Evolutionary conservation across 2,113 vertebrate genomes (phyloP).

Genomic region (Agelaius phoeniceus): DNA sequence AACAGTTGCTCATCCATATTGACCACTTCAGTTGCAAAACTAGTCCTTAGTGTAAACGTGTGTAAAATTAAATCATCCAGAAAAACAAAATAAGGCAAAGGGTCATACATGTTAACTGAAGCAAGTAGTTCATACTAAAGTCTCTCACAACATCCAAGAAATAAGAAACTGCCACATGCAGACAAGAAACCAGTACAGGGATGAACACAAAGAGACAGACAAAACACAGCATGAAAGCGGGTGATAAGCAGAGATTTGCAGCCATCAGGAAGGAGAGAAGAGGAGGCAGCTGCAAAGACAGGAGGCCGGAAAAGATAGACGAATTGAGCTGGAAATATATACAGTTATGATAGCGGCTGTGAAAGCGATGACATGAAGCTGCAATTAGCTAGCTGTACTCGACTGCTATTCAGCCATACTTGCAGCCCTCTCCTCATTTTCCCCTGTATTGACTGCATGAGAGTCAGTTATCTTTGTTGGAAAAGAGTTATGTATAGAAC

Average conservation of each 20-base stretch:
- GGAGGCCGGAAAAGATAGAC: conserved; percentile 59
- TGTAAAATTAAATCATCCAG: conserved; percentile 68
- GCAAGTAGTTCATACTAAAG: conserved; percentile 17
- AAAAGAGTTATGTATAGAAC: not conserved
- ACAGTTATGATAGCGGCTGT: conserved; percentile 5
- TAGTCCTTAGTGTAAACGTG: conserved; percentile 52
- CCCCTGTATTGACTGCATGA: not conserved
- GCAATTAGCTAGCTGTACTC: conserved; percentile 36
- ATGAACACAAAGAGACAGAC: conserved; percentile 65
- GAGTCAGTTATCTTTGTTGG: not conserved
- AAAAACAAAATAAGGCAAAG: conserved; percentile 67
- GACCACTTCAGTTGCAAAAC: conserved; percentile 59
- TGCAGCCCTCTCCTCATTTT: conserved; percentile 17
- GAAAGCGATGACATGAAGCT: conserved; percentile 50
- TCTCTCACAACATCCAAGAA: conserved; percentile 36
- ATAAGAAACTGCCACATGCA: not conserved
- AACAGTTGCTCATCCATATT: conserved; percentile 58
- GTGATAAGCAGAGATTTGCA: conserved; percentile 74
- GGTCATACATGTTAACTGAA: conserved; percentile 36
- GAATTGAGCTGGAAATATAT: conserved; percentile 68
- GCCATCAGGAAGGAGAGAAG: conserved; percentile 65
- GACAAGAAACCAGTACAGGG: conserved; percentile 39
- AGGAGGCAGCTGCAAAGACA: conserved; percentile 74
- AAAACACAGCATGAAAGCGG: conserved; percentile 73
- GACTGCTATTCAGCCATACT: conserved; percentile 28